A percentile compares a stretch with the other conserved stretches of the same genome.
Conservation (phyloP, 2,797 vertebrate genomes). For the Rhincodon typus region DNA sequence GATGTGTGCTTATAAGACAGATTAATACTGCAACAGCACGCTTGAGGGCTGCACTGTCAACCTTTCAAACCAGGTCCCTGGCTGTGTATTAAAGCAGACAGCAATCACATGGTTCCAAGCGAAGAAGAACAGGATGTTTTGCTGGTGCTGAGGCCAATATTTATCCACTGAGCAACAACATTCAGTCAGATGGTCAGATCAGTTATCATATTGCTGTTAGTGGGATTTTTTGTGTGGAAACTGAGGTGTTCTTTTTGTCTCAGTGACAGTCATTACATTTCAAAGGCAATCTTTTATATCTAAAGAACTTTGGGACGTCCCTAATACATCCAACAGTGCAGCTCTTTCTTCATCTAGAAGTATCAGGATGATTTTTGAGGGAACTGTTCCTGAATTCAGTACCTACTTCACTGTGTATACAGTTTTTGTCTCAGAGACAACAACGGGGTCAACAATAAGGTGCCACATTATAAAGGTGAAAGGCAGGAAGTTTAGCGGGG, state of each 20-base stretch:
- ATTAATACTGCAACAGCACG: too few relatives aligned
- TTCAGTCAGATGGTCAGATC: background rate
- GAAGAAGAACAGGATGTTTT: background rate
- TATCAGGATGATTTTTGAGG: background rate
- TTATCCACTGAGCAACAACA: background rate
- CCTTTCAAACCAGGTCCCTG: background rate
- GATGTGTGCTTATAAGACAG: background rate
- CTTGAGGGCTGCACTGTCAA: background rate
- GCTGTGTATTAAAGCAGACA: too few relatives aligned
- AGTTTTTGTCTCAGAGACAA: background rate
- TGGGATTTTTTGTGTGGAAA: background rate
- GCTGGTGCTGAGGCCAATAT: background rate
- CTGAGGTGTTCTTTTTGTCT: background rate
- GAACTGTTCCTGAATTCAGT: background rate
- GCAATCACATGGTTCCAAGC: background rate
- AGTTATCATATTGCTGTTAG: background rate
- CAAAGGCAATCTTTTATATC: background rate
- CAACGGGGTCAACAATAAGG: too few relatives aligned
- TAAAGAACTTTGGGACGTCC: background rate
- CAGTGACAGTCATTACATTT: background rate
- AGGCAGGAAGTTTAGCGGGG: too few relatives aligned
- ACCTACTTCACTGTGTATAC: background rate
- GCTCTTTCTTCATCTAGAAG: background rate
- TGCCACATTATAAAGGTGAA: too few relatives aligned
- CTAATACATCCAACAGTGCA: background rate